Evolutionary conservation across 2,113 vertebrate genomes (phyloP).

Genomic region (Lutjanus erythropterus): DNA sequence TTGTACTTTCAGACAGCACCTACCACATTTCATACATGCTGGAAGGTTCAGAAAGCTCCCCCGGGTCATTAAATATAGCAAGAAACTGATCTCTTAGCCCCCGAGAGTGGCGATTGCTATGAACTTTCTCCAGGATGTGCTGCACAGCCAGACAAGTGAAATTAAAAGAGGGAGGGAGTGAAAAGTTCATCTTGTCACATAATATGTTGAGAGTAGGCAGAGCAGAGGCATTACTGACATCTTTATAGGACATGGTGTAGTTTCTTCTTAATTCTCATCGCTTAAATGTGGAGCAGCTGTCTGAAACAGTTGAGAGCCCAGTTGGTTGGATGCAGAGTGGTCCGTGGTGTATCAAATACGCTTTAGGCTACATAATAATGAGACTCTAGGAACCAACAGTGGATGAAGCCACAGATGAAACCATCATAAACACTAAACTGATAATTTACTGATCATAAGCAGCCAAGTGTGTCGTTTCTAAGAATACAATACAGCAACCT

Average conservation of each 20-base stretch:
- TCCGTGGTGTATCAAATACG: conserved; percentile 52
- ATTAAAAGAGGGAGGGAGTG: conserved; percentile 35
- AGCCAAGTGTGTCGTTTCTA: not conserved
- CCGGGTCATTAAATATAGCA: conserved; percentile 61
- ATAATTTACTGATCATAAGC: conserved; percentile 32
- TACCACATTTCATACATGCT: conserved; percentile 60
- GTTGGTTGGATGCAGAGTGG: conserved; percentile 65
- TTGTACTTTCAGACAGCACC: conserved; percentile 67
- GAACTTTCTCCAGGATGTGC: conserved; percentile 23
- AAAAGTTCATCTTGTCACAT: conserved; percentile 56
- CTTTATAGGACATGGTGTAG: conserved; percentile 30
- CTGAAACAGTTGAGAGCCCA: conserved; percentile 64
- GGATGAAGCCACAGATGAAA: conserved; percentile 52
- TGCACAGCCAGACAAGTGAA: conserved; percentile 31
- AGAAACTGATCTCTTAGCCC: conserved; percentile 50
- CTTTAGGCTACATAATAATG: conserved; percentile 78
- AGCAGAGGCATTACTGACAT: conserved; percentile 25
- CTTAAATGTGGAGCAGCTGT: conserved; percentile 73
- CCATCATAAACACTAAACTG: conserved; percentile 36
- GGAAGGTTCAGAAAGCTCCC: conserved; percentile 59
- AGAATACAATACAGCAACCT: not conserved
- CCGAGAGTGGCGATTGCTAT: not conserved
- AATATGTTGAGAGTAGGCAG: conserved; percentile 21
- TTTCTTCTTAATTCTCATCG: conserved; percentile 54
- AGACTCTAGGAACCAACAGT: conserved; percentile 61